Conservation (phyloP, 2,888 invertebrate species). For the Elegia similella region DNA sequence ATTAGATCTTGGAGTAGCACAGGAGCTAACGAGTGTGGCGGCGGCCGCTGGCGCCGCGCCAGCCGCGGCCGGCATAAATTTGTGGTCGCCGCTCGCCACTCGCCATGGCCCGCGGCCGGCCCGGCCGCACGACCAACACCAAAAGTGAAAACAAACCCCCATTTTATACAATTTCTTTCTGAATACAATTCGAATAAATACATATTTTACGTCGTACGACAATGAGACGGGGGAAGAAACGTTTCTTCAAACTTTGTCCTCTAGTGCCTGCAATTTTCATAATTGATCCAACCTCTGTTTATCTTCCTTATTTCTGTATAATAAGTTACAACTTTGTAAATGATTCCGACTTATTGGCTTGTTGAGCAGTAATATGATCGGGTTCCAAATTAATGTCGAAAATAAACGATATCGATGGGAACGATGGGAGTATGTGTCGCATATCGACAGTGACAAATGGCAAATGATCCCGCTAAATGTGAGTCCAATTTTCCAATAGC, state of each 20-base stretch:
- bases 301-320: background rate
- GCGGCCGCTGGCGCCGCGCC: constrained; percentile 54
- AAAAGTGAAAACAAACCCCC: constrained; percentile 22
- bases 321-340: background rate
- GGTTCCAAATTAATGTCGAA: constrained; percentile 20
- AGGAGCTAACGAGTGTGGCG: constrained; percentile 63
- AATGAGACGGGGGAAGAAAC: background rate
- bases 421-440: constrained; percentile 1
- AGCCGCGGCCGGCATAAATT: constrained; percentile 54
- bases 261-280: constrained; percentile 7
- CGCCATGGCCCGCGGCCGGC: too few species aligned
- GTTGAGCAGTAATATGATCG: constrained; percentile 4
- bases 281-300: background rate
- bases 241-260: background rate
- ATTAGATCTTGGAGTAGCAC: constrained; percentile 60
- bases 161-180: background rate
- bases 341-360: constrained; percentile 8
- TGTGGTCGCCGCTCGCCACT: constrained; percentile 43
- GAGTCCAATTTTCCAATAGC: constrained; percentile 41
- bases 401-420: constrained; percentile 3
- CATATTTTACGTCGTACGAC: background rate
- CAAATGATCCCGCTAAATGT: constrained; percentile 26
- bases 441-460: constrained; percentile 24
- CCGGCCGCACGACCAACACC: constrained; percentile 8
- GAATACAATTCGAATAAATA: constrained; percentile 11